phyloP scores from a whole-genome alignment of 2,113 vertebrate species.

The Thalassarche chlororhynchos region DNA sequence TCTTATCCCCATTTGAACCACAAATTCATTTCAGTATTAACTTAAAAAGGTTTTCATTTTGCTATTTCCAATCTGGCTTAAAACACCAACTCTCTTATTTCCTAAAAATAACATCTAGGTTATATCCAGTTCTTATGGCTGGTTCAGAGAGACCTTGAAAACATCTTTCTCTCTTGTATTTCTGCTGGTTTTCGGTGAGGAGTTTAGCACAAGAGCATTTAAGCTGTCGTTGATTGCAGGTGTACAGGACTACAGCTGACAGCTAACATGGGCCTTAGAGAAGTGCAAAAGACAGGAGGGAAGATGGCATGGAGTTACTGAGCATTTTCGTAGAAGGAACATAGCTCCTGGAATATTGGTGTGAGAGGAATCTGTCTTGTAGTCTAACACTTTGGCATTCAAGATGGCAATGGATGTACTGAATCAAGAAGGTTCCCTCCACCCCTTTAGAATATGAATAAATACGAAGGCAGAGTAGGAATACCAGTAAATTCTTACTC shows the following conservation, averaged over 20 bases:
- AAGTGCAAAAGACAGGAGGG: not conserved
- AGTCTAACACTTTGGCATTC: not conserved
- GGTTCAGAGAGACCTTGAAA: not conserved
- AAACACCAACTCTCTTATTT: not conserved
- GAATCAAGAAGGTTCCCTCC: not conserved
- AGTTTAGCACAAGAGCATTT: not conserved
- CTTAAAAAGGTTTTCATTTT: not conserved
- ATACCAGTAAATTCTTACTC: not conserved
- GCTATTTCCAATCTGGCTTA: not conserved
- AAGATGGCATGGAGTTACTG: not conserved
- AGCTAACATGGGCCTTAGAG: not conserved
- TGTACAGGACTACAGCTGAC: not conserved
- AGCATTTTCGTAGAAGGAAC: not conserved
- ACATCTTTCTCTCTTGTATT: not conserved
- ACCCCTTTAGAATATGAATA: not conserved
- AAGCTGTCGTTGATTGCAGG: not conserved
- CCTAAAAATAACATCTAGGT: not conserved
- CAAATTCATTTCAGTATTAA: not conserved
- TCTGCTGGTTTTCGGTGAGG: not conserved
- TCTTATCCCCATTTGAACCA: slow-evolving; percentile 19
- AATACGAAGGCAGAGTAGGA: not conserved
- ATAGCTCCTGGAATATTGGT: not conserved
- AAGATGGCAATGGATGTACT: not conserved
- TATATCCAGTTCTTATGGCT: not conserved
- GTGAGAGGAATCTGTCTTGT: not conserved